Conservation (phyloP, 2,113 vertebrate genomes). For the Heptranchias perlo region DNA sequence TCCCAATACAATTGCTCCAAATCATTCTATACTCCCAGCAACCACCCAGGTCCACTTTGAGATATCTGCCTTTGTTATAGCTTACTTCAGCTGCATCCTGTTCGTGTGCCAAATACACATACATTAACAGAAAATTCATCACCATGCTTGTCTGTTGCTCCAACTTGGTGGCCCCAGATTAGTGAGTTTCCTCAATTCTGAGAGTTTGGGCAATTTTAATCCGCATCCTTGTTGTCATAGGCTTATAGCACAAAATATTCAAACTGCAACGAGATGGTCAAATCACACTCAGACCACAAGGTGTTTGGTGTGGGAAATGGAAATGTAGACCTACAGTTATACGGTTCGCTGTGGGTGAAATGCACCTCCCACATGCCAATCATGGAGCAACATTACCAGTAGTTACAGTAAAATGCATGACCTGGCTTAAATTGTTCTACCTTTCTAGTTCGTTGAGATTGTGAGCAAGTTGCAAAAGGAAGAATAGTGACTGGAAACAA, state of each 20-base stretch:
- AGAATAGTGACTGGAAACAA: background rate
- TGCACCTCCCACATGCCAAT: background rate
- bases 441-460: background rate
- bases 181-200: background rate
- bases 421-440: background rate
- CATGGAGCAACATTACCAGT: background rate
- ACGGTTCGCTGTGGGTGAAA: background rate
- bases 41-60: background rate
- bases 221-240: background rate
- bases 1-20: too few relatives aligned
- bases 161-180: background rate
- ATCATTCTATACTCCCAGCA: background rate
- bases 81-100: too few relatives aligned
- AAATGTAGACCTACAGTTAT: background rate
- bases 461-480: background rate
- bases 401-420: background rate
- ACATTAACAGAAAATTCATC: background rate
- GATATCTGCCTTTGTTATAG: background rate
- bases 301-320: background rate
- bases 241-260: background rate
- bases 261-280: too few relatives aligned
- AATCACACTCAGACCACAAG: too few relatives aligned
- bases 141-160: background rate
- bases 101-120: too few relatives aligned
- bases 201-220: background rate